Evolutionary conservation across 2,797 vertebrate genomes (phyloP), one percentile per base, ranked within the genome.

Genomic region (Peromyscus aztecus): DNA sequence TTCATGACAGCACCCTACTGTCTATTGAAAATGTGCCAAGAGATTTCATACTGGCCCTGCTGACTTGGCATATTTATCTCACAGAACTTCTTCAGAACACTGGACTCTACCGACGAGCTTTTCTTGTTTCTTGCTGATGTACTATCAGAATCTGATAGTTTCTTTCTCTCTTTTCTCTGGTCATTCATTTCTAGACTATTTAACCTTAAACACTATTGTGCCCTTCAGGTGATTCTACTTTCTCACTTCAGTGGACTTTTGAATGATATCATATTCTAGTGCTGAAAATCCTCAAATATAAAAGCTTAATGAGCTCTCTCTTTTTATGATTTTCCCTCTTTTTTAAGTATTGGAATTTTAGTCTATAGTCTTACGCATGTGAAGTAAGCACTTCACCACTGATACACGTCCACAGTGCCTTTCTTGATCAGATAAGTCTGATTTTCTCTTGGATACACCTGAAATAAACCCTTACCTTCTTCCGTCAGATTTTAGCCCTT

Each of bases 271-370:
- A 63, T 11, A 55, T 6, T n/a, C 10, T 31, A 80, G 37, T 49
- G 37, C 6, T 75, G 31, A 93, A 89, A 21, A 63, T 91, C 43
- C 43, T 65, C 80, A 89, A 94, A 92, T 65, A 11, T 75, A 93
- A 87, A n/a, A 14, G 65, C 80, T 76, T 75, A 94, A 87, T 21
- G 10, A 8, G 16, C 34, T 57, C n/a, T 57, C 4, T 11, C 52
- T 43, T 75, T 43, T 75, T 27, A 4, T 46, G 40, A 46, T 46
- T 75, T 43, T 8, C 3, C 16, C 1, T 7, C 46, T 14, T 46
- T 46, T 23, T 21, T 75, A 59, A 43, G 8, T 61, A 2, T 13
- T 46, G 12, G 55, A 27, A 6, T 1, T 76, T 43, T 19, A 46
- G 31, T 11, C 12, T 24, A 46, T 34, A 75, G 13, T 37, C 27